A percentile compares a stretch with the other conserved stretches of the same genome.
phyloP scores from a whole-genome alignment of 2,113 vertebrate genomes.

The Sisor rabdophorus region DNA sequence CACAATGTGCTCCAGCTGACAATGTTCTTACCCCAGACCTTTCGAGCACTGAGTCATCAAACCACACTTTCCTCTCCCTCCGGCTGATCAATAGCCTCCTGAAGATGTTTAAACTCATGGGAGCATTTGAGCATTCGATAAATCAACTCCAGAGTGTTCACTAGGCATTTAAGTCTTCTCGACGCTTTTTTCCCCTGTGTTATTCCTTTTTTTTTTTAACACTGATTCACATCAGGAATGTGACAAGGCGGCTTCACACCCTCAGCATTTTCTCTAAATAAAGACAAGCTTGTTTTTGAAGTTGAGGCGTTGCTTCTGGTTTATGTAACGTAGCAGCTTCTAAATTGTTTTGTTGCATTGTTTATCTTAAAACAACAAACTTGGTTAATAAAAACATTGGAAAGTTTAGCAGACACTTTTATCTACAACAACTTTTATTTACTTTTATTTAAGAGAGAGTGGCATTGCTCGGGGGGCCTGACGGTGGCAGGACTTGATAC shows the following conservation, averaged over 20 bases:
- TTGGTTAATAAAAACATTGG: too few relatives aligned
- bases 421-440: too few relatives aligned
- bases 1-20: background rate
- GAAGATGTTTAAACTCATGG: constrained; percentile 4
- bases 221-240: constrained; percentile 40
- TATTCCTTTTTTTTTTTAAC: constrained; percentile 10
- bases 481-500: too few relatives aligned
- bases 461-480: too few relatives aligned
- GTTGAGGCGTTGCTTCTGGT: constrained; percentile 5
- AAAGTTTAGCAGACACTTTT: too few relatives aligned
- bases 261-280: constrained; percentile 13
- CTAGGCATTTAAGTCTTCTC: background rate
- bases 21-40: background rate
- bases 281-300: background rate
- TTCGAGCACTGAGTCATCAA: constrained; percentile 1
- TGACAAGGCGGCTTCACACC: background rate
- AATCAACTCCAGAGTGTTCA: constrained; percentile 8
- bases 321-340: constrained; percentile 12
- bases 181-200: background rate
- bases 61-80: background rate
- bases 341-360: background rate
- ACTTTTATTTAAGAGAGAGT: too few relatives aligned
- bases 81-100: background rate
- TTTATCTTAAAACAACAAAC: too few relatives aligned
- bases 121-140: background rate